A percentile compares a stretch with the other conserved stretches of the same genome.
Evolutionary conservation across 2,113 vertebrate species (phyloP).

Genomic region (Xerus inauris): DNA sequence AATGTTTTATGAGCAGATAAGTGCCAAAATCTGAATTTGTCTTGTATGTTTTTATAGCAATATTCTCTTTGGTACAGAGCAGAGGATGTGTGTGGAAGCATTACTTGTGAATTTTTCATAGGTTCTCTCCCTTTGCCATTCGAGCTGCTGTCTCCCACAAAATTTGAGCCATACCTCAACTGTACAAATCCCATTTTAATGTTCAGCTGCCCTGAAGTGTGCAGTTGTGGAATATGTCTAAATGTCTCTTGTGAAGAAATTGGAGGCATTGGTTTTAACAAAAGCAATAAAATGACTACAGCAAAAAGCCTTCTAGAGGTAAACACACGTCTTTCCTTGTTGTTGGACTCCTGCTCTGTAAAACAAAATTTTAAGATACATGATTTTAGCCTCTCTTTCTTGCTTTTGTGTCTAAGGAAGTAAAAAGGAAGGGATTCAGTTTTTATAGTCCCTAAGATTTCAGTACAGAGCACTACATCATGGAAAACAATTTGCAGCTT

Average conservation of each 20-base stretch:
- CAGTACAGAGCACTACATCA: not conserved
- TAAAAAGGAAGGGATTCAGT: constrained; percentile 26
- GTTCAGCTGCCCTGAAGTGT: constrained; percentile 80
- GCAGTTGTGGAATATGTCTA: constrained; percentile 75
- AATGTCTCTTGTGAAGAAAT: constrained; percentile 72
- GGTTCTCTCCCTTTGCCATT: constrained; percentile 73
- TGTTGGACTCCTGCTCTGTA: constrained; percentile 75
- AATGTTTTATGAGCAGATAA: constrained; percentile 75
- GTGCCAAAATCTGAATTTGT: constrained; percentile 28
- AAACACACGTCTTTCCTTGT: constrained; percentile 79
- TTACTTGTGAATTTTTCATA: constrained; percentile 84
- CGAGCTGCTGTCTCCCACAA: constrained; percentile 83
- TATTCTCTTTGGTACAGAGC: constrained; percentile 65
- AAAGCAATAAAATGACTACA: constrained; percentile 83
- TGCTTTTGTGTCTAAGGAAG: constrained; percentile 36
- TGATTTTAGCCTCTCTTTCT: not conserved
- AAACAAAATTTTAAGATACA: constrained; percentile 57
- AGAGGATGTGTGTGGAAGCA: constrained; percentile 59
- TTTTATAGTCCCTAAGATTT: constrained; percentile 34
- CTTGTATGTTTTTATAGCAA: constrained; percentile 72
- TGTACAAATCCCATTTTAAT: constrained; percentile 82
- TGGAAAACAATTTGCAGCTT: not conserved
- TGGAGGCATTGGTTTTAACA: constrained; percentile 83
- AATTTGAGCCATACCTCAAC: constrained; percentile 85
- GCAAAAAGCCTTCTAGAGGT: constrained; percentile 81